These are phyloP conservation scores for Dicranocentrus wangi DNA, from an alignment of 2,888 invertebrate genomes.

Conservation along the genomic window DNA sequence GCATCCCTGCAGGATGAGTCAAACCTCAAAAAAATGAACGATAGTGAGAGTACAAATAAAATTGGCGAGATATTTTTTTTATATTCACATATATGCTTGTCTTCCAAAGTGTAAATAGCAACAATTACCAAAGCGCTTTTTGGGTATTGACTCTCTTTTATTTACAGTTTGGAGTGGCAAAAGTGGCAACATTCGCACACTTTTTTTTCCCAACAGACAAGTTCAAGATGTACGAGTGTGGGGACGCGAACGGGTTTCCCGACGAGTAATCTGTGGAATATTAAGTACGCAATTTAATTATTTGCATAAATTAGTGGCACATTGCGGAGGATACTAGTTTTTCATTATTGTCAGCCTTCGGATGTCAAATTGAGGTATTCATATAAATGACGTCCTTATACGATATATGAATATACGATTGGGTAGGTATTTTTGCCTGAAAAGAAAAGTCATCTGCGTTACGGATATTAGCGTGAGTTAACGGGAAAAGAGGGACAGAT, in stretches of 20 bases:
- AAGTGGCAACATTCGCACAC: neutral
- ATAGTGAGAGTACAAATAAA: neutral
- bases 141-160: neutral
- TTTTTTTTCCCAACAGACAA: neutral
- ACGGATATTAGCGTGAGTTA: too few relatives aligned
- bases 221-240: neutral
- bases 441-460: too few relatives aligned
- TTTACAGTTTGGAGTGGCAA: neutral
- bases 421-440: too few relatives aligned
- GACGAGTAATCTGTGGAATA: constrained; percentile 7
- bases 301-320: constrained; percentile 22
- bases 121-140: neutral
- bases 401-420: too few relatives aligned
- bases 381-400: neutral
- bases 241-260: neutral
- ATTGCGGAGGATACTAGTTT: constrained; percentile 5
- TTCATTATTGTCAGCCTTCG: constrained; percentile 30
- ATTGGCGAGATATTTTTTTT: neutral
- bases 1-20: neutral
- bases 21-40: neutral
- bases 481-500: constrained; percentile 30
- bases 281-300: constrained; percentile 30
- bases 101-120: neutral
- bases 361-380: constrained; percentile 32
- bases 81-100: too few relatives aligned